Conservation (phyloP, 2,113 vertebrate species). For the Ciconia boyciana region DNA sequence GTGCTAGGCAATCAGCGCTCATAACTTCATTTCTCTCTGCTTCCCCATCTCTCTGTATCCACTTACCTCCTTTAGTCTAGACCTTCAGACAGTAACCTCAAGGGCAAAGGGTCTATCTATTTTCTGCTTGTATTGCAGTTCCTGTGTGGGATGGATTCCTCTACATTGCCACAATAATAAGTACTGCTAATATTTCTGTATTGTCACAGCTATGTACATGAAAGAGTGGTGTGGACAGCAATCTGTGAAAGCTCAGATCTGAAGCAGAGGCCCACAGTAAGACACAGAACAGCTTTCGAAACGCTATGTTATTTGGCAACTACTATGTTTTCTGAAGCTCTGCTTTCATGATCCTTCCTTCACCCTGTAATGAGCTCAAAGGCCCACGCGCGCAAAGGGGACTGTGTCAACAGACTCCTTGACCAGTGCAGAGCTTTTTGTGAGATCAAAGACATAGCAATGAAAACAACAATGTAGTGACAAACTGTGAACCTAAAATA, state of each 20-base stretch:
- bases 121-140: not conserved
- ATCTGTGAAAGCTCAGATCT: not conserved
- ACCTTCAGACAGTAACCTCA: not conserved
- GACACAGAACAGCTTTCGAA: not conserved
- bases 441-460: constrained; percentile 29
- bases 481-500: constrained; percentile 9
- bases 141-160: not conserved
- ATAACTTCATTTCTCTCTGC: not conserved
- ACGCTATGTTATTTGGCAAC: constrained; percentile 4
- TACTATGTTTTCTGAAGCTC: not conserved
- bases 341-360: not conserved
- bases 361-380: not conserved
- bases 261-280: not conserved
- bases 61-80: not conserved
- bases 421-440: not conserved
- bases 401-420: constrained; percentile 12
- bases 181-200: not conserved
- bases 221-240: not conserved
- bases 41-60: not conserved
- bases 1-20: not conserved
- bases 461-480: constrained; percentile 18
- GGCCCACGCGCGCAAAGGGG: not conserved
- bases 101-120: not conserved
- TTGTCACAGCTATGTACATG: not conserved
- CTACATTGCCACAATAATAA: not conserved